phyloP scores from a whole-genome alignment of 2,113 vertebrate species.

The Agapornis roseicollis region DNA sequence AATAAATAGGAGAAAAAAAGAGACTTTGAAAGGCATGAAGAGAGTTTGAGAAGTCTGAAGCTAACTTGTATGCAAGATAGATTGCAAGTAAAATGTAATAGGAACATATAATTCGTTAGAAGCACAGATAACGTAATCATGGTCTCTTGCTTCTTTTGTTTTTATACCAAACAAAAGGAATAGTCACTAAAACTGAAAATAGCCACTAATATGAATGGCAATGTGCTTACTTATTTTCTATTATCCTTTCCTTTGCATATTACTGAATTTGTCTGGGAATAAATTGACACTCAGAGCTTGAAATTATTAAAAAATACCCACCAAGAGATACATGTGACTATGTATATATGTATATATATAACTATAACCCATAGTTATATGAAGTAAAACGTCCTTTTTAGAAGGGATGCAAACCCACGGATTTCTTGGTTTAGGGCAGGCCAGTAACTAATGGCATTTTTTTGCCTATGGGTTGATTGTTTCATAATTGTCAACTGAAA shows the following conservation, averaged over 20 bases:
- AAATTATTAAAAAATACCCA: neutral
- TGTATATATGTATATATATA: too few species aligned
- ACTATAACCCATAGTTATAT: neutral
- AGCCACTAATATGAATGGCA: neutral
- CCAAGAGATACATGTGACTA: neutral
- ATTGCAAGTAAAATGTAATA: neutral
- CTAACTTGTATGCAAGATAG: neutral
- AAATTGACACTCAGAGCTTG: neutral
- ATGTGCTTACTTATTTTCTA: neutral
- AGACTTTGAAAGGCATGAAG: neutral
- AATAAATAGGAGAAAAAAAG: neutral
- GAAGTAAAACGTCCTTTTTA: neutral
- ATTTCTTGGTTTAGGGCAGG: neutral
- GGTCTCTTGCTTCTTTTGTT: neutral
- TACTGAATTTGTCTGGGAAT: neutral
- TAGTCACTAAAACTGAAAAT: neutral
- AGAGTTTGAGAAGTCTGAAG: neutral
- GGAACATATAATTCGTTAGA: neutral
- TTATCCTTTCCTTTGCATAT: neutral
- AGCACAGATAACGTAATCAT: neutral
- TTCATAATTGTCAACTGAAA: constrained; percentile 35
- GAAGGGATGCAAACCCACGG: neutral
- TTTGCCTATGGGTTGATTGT: constrained; percentile 23
- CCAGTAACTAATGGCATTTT: neutral
- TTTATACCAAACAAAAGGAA: neutral